Percentiles rank a stretch among this genome's conserved stretches.
These are phyloP conservation scores for Thera britannica DNA, from an alignment of 2,888 invertebrate species.

Conservation along the genomic window DNA sequence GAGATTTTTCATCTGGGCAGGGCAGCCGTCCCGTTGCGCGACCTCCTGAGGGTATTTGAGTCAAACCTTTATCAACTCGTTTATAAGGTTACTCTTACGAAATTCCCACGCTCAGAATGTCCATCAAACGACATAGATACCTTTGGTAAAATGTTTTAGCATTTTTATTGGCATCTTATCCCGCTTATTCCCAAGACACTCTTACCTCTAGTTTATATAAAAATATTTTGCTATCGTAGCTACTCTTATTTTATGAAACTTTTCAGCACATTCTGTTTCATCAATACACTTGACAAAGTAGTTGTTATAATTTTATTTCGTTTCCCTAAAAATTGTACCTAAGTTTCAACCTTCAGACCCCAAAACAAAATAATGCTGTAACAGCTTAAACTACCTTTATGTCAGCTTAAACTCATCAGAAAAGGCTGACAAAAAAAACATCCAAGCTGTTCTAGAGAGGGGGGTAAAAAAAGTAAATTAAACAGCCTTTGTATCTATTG, in stretches of 20 bases:
- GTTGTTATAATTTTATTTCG: too few species aligned
- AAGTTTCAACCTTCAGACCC: too few species aligned
- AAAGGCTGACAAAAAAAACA: too few species aligned
- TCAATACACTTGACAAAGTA: too few species aligned
- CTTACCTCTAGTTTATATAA: constrained; percentile 12
- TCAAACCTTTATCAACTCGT: constrained; percentile 31
- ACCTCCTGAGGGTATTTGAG: constrained; percentile 24
- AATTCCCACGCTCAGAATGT: constrained; percentile 18
- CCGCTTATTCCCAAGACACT: constrained; percentile 19
- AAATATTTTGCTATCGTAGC: constrained; percentile 4
- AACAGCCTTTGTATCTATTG: too few species aligned
- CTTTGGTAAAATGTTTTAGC: constrained; percentile 18
- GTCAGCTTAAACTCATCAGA: too few species aligned
- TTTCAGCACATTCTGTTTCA: too few species aligned
- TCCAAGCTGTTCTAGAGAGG: too few species aligned
- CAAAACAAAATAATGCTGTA: too few species aligned
- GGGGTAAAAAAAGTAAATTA: too few species aligned
- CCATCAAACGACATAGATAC: constrained; percentile 26
- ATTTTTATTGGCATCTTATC: constrained; percentile 28
- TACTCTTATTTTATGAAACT: constrained; percentile 7
- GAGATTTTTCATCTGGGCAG: neutral
- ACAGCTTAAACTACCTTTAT: too few species aligned
- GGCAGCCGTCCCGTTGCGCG: neutral
- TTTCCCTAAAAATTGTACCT: too few species aligned
- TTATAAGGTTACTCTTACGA: constrained; percentile 12